Conservation (phyloP, 2,888 invertebrate species). For the Ectemnius lituratus region DNA sequence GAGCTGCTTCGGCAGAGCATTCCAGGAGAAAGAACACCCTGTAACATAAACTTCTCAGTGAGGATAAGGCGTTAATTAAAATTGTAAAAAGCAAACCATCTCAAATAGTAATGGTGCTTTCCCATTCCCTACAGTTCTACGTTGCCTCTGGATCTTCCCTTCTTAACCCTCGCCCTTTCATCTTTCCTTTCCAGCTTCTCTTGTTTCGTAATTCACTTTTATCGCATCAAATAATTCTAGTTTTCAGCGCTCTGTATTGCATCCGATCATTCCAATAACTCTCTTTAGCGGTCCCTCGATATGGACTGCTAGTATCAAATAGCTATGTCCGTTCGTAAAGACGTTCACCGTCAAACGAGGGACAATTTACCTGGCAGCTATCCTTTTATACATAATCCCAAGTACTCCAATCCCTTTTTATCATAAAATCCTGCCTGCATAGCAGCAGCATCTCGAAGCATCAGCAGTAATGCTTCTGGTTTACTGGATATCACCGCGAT, state of each 20-base stretch:
- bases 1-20: too few species aligned
- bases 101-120: too few species aligned
- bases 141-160: constrained; percentile 12
- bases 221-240: constrained; percentile 55
- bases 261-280: constrained; percentile 68
- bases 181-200: constrained; percentile 11
- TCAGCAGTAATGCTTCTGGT: constrained; percentile 1
- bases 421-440: constrained; percentile 4
- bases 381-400: constrained; percentile 12
- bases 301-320: constrained; percentile 22
- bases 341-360: constrained; percentile 18
- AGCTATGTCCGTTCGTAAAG: constrained; percentile 9
- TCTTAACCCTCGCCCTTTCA: constrained; percentile 20
- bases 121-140: not conserved
- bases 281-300: constrained; percentile 31
- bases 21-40: too few species aligned
- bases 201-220: not conserved
- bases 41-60: too few species aligned
- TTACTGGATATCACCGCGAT: too few species aligned
- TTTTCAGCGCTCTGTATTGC: constrained; percentile 68
- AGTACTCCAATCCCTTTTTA: constrained; percentile 14
- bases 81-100: too few species aligned
- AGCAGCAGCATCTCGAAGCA: constrained; percentile 23
- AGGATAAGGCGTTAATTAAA: too few species aligned
- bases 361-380: constrained; percentile 35